Evolutionary conservation across 2,797 vertebrate species (phyloP), one percentile per base, ranked within the genome.

Genomic region (Choloepus didactylus): DNA sequence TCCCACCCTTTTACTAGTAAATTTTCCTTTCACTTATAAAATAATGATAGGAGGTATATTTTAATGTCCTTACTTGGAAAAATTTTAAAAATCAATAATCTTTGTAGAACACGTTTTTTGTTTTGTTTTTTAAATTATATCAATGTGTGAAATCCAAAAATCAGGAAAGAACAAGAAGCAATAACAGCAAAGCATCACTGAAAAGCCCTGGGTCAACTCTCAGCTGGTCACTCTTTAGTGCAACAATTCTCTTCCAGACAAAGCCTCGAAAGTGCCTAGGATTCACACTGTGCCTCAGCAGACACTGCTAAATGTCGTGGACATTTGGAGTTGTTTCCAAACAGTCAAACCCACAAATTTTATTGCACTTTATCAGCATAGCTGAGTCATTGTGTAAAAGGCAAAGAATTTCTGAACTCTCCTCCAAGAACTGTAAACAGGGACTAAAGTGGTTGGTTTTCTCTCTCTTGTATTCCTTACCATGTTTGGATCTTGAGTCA

Each of bases 331-430:
- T 75, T 91, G 70, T 72, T 96, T 96, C 72, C 84, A 95, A 75
- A 95, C n/a, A n/a, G 69, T 75, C 79, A 70, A 89, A 95, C 91
- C 92, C 88, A 49, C 94, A 97, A 96, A 87, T 70, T 60, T 94
- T 75, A 92, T 75, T 54, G 16, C 5, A 11, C 18, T 95, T 49
- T 72, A 75, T 82, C 1, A 0, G 79, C 79, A 95, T 89, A 18
- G 38, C 72, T 97, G 76, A 96, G 44, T 94, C 96, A 95, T 9
- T n/a, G 6, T 75, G 41, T 27, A 89, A 46, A 64, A 93, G 11
- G 83, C 83, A 56, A 91, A 91, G 76, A 75, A 96, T 79, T 77
- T 51, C 89, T 62, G 23, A 81, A 70, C 19, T 81, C 85, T 25
- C n/a, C 19, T 70, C 75, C 70, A 85, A 92, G 82, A 92, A 82